Evolutionary conservation across 35 echinoderm and acorn worm species (phyloP).

Genomic region (Anneissia japonica): DNA sequence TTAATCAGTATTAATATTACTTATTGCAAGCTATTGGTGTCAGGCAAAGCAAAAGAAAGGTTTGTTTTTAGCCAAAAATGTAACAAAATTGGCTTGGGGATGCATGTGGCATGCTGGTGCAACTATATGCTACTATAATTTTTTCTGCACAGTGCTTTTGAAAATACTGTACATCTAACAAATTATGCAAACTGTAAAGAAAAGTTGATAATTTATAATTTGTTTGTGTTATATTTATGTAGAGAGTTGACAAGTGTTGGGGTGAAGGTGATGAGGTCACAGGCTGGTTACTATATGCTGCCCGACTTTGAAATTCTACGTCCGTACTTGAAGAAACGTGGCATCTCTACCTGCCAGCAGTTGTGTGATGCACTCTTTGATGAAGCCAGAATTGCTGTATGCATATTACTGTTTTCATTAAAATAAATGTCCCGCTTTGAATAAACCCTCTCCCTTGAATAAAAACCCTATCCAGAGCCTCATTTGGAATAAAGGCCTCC

Average conservation of each 20-base stretch:
- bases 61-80: not conserved
- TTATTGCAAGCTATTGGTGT: no score
- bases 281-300: slow-evolving; percentile 84
- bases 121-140: no score
- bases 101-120: not conserved
- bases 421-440: no score
- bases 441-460: no score
- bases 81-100: not conserved
- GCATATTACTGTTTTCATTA: no score
- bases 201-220: not conserved
- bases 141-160: not conserved
- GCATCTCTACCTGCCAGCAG: slow-evolving; percentile 60
- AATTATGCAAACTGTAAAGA: not conserved
- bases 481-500: no score
- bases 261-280: slow-evolving; percentile 56
- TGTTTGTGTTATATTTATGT: not conserved
- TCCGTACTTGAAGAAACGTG: slow-evolving; percentile 31
- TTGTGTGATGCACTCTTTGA: slow-evolving; percentile 77
- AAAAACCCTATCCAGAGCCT: no score
- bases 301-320: slow-evolving; percentile 91
- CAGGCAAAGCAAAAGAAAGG: no score
- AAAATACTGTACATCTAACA: not conserved
- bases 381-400: slow-evolving; percentile 64
- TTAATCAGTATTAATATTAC: no score
- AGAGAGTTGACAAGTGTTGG: slow-evolving; percentile 68